phyloP scores from a whole-genome alignment of 1,140 invertebrate genomes.

The Drosophila pandora region DNA sequence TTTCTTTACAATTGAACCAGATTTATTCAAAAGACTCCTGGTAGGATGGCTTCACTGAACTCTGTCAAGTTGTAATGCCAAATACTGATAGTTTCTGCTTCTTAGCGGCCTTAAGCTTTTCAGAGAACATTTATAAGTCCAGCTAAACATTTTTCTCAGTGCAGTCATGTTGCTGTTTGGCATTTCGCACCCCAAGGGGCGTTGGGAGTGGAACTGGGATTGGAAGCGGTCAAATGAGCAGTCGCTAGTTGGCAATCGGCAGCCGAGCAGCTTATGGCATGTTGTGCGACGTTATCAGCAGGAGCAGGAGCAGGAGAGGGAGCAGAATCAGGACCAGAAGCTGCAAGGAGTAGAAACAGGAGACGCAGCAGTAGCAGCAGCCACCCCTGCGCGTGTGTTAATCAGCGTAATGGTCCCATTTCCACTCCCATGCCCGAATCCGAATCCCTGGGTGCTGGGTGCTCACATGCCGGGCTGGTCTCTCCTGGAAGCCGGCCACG shows the following conservation, averaged over 20 bases:
- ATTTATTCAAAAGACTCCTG: too few species aligned
- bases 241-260: slow-evolving; percentile 55
- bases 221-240: slow-evolving; percentile 67
- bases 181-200: slow-evolving; percentile 62
- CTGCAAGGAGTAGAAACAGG: not conserved
- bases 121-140: too few species aligned
- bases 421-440: slow-evolving; percentile 23
- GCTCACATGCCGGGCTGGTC: slow-evolving; percentile 40
- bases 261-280: slow-evolving; percentile 72
- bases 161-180: slow-evolving; percentile 28
- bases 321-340: slow-evolving; percentile 14
- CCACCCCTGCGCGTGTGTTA: slow-evolving; percentile 81
- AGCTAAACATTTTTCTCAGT: slow-evolving; percentile 4
- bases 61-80: too few species aligned
- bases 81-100: too few species aligned
- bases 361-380: slow-evolving; percentile 43
- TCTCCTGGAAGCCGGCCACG: slow-evolving; percentile 55
- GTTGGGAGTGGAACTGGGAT: slow-evolving; percentile 2
- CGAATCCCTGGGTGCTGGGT: slow-evolving; percentile 23
- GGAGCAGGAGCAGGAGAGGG: slow-evolving; percentile 15
- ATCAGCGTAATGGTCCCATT: slow-evolving; percentile 82
- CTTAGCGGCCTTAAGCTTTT: too few species aligned
- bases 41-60: too few species aligned
- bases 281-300: slow-evolving; percentile 79
- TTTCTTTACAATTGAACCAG: too few species aligned